These are phyloP conservation scores for Labeo catla DNA, from an alignment of 2,113 vertebrate genomes.

Conservation along the genomic window DNA sequence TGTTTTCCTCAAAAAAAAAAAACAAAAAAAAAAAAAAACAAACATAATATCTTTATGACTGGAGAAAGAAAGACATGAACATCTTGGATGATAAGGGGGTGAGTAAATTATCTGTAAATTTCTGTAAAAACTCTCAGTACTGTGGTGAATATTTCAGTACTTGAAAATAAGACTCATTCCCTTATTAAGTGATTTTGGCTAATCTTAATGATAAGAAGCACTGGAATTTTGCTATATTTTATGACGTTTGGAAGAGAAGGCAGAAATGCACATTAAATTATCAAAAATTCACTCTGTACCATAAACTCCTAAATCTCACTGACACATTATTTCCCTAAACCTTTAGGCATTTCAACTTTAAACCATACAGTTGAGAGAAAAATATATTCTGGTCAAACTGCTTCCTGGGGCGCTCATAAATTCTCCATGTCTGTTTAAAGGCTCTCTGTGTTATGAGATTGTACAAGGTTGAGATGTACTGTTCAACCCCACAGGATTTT, in stretches of 20 bases:
- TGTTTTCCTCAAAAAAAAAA: too few relatives aligned
- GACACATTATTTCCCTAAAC: background rate
- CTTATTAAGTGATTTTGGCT: too few relatives aligned
- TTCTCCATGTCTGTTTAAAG: background rate
- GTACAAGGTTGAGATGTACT: too few relatives aligned
- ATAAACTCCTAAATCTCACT: background rate
- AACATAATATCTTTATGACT: too few relatives aligned
- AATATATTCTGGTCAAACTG: background rate
- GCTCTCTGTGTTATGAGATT: too few relatives aligned
- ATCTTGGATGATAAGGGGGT: too few relatives aligned
- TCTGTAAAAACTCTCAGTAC: background rate
- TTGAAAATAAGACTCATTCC: too few relatives aligned
- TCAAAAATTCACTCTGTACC: background rate
- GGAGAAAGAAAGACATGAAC: too few relatives aligned
- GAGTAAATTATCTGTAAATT: too few relatives aligned
- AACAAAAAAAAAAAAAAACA: too few relatives aligned
- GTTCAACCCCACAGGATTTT: background rate
- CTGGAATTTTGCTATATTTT: background rate
- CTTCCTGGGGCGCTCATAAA: background rate
- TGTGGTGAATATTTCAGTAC: background rate
- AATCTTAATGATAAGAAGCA: too few relatives aligned
- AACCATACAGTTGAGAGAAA: background rate
- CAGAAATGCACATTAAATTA: background rate
- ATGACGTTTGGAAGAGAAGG: background rate
- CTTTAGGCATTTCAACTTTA: too few relatives aligned